Evolutionary conservation across 2,888 invertebrate species (phyloP).

Genomic region (Drosophila robusta): DNA sequence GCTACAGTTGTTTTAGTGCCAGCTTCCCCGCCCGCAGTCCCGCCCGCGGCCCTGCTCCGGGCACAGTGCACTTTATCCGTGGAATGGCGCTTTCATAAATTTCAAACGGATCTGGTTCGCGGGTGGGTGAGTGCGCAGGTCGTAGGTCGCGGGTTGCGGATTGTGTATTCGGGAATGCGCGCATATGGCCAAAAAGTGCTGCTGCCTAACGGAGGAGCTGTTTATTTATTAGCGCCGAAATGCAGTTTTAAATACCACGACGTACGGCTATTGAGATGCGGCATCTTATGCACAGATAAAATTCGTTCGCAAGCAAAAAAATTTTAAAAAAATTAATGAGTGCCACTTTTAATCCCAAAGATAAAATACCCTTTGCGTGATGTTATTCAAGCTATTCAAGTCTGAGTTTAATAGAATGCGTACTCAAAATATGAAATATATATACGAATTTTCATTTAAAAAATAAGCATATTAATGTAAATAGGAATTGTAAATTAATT

Average conservation of each 20-base stretch:
- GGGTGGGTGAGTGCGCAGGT: not conserved
- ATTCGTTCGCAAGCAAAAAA: conserved; percentile 4
- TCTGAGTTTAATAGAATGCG: too few relatives aligned
- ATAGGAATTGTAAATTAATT: too few relatives aligned
- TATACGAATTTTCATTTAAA: too few relatives aligned
- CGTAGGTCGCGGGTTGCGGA: not conserved
- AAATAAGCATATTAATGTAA: too few relatives aligned
- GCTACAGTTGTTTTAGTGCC: conserved; percentile 75
- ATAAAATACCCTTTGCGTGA: too few relatives aligned
- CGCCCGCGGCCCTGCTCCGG: conserved; percentile 13
- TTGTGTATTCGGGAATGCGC: conserved; percentile 6
- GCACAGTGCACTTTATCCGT: conserved; percentile 68
- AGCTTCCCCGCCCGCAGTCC: not conserved
- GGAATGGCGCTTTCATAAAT: conserved; percentile 68
- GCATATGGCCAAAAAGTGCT: conserved; percentile 39
- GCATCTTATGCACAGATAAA: conserved; percentile 23
- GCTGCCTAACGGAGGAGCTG: conserved; percentile 28
- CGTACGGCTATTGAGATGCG: conserved; percentile 23
- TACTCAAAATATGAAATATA: too few relatives aligned
- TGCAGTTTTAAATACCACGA: conserved; percentile 69
- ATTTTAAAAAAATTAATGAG: not conserved
- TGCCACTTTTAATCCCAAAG: too few relatives aligned
- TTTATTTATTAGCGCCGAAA: conserved; percentile 73
- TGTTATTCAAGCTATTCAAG: too few relatives aligned
- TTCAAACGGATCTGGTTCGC: conserved; percentile 47